Evolutionary conservation across 2,113 vertebrate genomes (phyloP), one percentile per base, ranked within the genome.

Genomic region (Erythrocercus mccallii): DNA sequence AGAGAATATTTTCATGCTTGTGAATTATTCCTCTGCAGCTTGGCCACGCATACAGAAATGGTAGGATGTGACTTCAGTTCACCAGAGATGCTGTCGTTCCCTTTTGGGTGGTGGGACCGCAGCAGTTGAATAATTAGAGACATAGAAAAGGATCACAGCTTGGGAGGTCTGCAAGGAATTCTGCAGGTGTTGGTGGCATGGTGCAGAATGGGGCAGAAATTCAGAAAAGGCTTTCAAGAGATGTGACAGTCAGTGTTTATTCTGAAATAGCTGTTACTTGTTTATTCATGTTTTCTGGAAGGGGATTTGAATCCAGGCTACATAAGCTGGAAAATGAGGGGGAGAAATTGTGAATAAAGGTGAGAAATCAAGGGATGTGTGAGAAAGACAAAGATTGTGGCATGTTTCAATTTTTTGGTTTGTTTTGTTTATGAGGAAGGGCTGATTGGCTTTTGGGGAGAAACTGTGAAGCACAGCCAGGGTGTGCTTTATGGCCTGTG

Each of bases 221-320:
- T 53, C 40, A 56, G 35, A 33, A 13, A 51, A 44, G 15, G 24
- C 15, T 86, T 83, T 77, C 60, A 70, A 65, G 25, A 61, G 22
- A 17, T 0, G 1, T 24, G 25, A 7, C 22, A 38, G 50, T 16
- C 15, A 48, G 0, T 31, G 27, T 22, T 50, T 50, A 23, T 44
- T 50, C 27, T 74, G 44, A 79, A 89, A 27, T 10, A 66, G 27
- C 12, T 68, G 33, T 33, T 62, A 13, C 5, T 68, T 7, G 0
- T 68, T 79, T 51, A 40, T 76, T 74, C 28, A 6, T 3, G 2
- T 38, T 86, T 81, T 79, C 48, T 65, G 31, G 30, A 88, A 44
- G 9, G 48, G 9, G 5, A 42, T 90, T 71, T 71, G 27, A 37
- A 76, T 90, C 27, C 17, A 64, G 47, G 23, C 23, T 74, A 11